Base-by-base conservation (phyloP, 2,888 invertebrate genomes). In the Thereva unica region DNA sequence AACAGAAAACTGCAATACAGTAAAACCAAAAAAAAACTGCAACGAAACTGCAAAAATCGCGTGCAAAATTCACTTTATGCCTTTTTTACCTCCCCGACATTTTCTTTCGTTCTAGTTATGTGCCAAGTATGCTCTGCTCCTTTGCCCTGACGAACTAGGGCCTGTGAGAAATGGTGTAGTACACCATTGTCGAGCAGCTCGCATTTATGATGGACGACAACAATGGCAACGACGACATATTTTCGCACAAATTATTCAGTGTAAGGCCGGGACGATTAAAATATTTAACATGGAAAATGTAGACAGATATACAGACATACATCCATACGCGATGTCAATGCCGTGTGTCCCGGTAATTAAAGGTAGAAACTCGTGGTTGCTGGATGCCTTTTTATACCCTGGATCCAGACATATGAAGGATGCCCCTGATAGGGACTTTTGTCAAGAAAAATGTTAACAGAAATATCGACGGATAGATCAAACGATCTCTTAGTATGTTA, bases 341-440 rank as follows among this genome's bases (percentile, higher is more conserved):
- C 23, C 42, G 44, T 34, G 56, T 44, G 47, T 47, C 23, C 47
- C 5, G 44, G 35, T 44, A 56, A 56, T 56, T 56, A 56, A 44
- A 56, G 44, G 44, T 42, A 56, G 44, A 56, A 56, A 76, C 76
- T 5, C 69, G 74, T 74, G 71, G 56, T 73, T 70, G 69, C 75
- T 72, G 73, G 75, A 71, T 64, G 73, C 74, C 9, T 6, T 44
- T 34, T 23, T 23, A 23, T 23, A 23, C 23, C 23, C 2, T 23
- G 23, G 23, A 23, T 23, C 23, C 23, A 23, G 23, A 23, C 23
- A 23, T n/a, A n/a, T 23, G 23, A 23, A 23, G 23, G 23, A 23
- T 23, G 23, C 23, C 23, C 23, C 23, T 23, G 23, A 23, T 23
- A 23, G 23, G 23, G 2, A 23, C 23, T 23, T 23, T 23, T 23